phyloP scores from a whole-genome alignment of 2,888 invertebrate species.

The Lymantria monacha region DNA sequence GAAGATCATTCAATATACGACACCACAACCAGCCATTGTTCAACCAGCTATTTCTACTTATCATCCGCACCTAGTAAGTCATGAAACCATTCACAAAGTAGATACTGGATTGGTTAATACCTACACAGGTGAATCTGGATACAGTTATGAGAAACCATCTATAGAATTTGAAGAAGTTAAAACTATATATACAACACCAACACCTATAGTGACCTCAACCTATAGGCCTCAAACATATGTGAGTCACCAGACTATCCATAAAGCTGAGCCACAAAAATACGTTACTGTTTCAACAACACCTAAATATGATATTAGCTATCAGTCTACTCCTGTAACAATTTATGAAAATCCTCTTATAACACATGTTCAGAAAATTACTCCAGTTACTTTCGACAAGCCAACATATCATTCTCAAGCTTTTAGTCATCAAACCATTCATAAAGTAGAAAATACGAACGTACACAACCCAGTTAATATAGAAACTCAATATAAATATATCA shows the following conservation, averaged over 20 bases:
- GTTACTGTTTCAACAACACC: conserved; percentile 60
- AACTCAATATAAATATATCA: conserved; percentile 39
- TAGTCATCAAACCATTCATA: conserved; percentile 62
- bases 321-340: conserved; percentile 59
- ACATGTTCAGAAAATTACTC: conserved; percentile 59
- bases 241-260: conserved; percentile 58
- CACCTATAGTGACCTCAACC: conserved; percentile 48
- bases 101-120: conserved; percentile 51
- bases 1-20: conserved; percentile 45
- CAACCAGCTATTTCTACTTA: conserved; percentile 54
- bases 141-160: conserved; percentile 51
- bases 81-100: conserved; percentile 60
- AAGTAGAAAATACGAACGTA: conserved; percentile 45
- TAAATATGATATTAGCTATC: conserved; percentile 51
- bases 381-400: conserved; percentile 49
- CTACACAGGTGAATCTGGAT: conserved; percentile 46
- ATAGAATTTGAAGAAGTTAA: conserved; percentile 52
- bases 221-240: conserved; percentile 44
- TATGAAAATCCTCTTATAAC: conserved; percentile 68
- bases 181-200: conserved; percentile 50
- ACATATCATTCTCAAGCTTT: conserved; percentile 52
- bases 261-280: conserved; percentile 46
- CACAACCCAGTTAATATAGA: conserved; percentile 41
- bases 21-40: conserved; percentile 47
- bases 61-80: conserved; percentile 56